These are phyloP conservation scores for Dryoscopus gambensis DNA, from an alignment of 2,113 vertebrate species.

Conservation along the genomic window DNA sequence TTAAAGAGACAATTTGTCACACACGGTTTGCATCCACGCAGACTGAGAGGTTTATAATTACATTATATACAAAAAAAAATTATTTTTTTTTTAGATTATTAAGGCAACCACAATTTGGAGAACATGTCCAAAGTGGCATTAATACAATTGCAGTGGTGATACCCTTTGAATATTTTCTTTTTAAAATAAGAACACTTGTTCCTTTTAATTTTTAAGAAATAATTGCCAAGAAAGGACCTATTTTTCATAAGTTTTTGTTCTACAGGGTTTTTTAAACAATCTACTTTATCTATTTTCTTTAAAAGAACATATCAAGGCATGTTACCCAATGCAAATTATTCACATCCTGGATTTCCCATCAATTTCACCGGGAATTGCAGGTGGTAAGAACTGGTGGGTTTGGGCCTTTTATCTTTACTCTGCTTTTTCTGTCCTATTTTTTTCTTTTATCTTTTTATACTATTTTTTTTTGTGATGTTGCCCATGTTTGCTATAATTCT, in stretches of 20 bases:
- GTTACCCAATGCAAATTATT: neutral
- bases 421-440: neutral
- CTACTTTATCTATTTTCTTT: constrained; percentile 31
- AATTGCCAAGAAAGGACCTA: constrained; percentile 59
- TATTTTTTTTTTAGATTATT: constrained; percentile 73
- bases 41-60: constrained; percentile 83
- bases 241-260: constrained; percentile 19
- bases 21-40: constrained; percentile 83
- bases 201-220: constrained; percentile 51
- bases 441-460: neutral
- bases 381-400: neutral
- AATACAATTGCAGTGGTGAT: constrained; percentile 72
- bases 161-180: constrained; percentile 66
- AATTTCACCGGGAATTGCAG: neutral
- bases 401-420: neutral
- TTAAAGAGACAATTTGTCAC: constrained; percentile 77
- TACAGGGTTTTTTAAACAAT: constrained; percentile 11
- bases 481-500: constrained; percentile 25
- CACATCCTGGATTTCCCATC: neutral
- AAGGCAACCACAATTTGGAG: constrained; percentile 88
- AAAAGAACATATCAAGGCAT: constrained; percentile 55
- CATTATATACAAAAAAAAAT: constrained; percentile 86
- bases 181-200: constrained; percentile 80
- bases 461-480: neutral
- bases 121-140: constrained; percentile 78